phyloP scores from a whole-genome alignment of 2,888 invertebrate species.

The Cerastis rubricosa region DNA sequence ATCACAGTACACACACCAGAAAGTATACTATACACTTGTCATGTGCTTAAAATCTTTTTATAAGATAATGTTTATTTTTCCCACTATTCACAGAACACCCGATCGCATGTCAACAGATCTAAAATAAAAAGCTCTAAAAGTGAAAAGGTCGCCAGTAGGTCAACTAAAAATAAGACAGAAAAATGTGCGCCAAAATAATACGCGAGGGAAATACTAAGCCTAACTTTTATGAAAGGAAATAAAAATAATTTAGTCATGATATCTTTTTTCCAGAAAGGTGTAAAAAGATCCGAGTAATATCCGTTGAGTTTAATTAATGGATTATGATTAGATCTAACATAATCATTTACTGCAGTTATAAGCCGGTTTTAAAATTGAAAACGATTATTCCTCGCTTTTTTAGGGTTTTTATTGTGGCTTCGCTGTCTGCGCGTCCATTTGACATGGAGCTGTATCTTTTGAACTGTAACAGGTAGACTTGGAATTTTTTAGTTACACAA shows the following conservation, averaged over 20 bases:
- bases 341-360: slow-evolving; percentile 25
- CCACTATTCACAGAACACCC: slow-evolving; percentile 2
- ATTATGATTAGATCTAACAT: slow-evolving; percentile 37
- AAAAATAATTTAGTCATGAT: slow-evolving; percentile 8
- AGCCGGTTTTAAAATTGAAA: slow-evolving; percentile 30
- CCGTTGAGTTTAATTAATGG: slow-evolving; percentile 43
- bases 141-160: slow-evolving; percentile 45
- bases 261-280: slow-evolving; percentile 19
- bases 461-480: background rate
- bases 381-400: slow-evolving; percentile 11
- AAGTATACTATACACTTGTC: no score
- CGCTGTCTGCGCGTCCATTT: background rate
- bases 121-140: slow-evolving; percentile 38
- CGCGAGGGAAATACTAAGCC: slow-evolving; percentile 12
- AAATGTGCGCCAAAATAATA: slow-evolving; percentile 18
- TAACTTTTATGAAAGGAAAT: slow-evolving; percentile 11
- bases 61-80: no score
- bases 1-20: no score
- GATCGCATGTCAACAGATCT: slow-evolving; percentile 18
- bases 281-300: slow-evolving; percentile 44
- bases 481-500: background rate
- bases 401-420: background rate
- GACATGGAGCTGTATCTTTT: background rate
- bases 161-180: slow-evolving; percentile 40
- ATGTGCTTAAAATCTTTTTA: no score